phyloP scores from a whole-genome alignment of 1,140 invertebrate genomes.

The Tetramorium simillimum region DNA sequence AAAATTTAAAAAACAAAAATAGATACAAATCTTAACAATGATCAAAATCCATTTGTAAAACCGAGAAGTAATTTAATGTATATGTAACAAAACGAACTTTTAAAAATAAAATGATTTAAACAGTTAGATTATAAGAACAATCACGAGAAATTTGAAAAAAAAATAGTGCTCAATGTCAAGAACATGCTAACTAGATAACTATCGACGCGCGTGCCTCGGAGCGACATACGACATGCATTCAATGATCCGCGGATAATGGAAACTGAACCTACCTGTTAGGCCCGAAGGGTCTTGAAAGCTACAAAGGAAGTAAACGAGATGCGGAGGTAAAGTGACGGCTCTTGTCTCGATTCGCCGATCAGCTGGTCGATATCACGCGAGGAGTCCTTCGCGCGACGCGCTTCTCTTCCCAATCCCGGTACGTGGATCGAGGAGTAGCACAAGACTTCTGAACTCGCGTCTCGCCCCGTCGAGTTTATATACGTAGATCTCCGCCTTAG shows the following conservation, averaged over 20 bases:
- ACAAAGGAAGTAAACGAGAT: background rate
- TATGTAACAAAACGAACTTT: background rate
- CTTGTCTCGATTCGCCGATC: conserved; percentile 5
- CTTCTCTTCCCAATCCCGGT: conserved; percentile 62
- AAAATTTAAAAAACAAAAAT: background rate
- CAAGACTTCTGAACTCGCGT: conserved; percentile 83
- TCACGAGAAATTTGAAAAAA: background rate
- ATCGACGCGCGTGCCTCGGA: background rate
- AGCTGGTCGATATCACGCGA: background rate
- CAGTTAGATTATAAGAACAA: background rate
- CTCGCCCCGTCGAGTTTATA: conserved; percentile 84
- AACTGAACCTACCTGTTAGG: conserved; percentile 28
- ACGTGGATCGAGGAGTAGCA: conserved; percentile 79
- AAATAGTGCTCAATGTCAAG: background rate
- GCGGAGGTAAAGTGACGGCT: background rate
- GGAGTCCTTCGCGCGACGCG: background rate
- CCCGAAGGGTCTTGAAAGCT: background rate
- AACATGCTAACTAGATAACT: background rate
- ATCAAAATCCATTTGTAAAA: background rate
- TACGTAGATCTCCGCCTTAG: conserved; percentile 82
- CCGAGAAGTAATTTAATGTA: background rate
- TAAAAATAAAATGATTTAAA: background rate
- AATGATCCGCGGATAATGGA: conserved; percentile 9
- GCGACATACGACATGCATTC: background rate
- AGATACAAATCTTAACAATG: background rate